Evolutionary conservation across 2,113 vertebrate genomes (phyloP).

Genomic region (Procavia capensis): DNA sequence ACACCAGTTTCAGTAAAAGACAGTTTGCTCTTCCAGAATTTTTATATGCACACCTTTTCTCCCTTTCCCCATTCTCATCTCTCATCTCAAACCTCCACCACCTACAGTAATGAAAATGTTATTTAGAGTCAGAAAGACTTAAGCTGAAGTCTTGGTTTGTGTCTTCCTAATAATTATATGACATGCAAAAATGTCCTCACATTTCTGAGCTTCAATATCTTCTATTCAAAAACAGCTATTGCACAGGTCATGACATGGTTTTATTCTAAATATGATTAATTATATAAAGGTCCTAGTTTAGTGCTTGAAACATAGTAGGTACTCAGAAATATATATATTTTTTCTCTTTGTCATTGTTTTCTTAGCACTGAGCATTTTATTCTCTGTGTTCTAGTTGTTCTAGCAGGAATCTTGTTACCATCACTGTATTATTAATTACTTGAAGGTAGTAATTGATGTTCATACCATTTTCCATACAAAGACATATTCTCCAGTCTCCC

Average conservation of each 20-base stretch:
- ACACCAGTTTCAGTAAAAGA: neutral
- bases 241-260: neutral
- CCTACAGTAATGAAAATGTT: neutral
- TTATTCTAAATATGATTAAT: neutral
- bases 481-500: too few relatives aligned
- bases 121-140: neutral
- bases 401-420: neutral
- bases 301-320: rapidly evolving
- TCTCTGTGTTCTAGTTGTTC: neutral
- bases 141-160: neutral
- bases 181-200: neutral
- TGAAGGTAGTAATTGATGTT: neutral
- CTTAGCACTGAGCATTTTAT: neutral
- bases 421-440: neutral
- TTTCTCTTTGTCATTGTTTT: neutral
- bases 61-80: neutral
- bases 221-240: neutral
- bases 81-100: neutral
- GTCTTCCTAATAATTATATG: neutral
- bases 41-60: too few relatives aligned
- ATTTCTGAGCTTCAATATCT: neutral
- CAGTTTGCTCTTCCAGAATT: neutral
- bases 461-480: too few relatives aligned
- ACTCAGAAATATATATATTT: neutral
- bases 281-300: neutral